Evolutionary conservation across 1,140 invertebrate species (phyloP).

Genomic region (Ceratitis capitata): DNA sequence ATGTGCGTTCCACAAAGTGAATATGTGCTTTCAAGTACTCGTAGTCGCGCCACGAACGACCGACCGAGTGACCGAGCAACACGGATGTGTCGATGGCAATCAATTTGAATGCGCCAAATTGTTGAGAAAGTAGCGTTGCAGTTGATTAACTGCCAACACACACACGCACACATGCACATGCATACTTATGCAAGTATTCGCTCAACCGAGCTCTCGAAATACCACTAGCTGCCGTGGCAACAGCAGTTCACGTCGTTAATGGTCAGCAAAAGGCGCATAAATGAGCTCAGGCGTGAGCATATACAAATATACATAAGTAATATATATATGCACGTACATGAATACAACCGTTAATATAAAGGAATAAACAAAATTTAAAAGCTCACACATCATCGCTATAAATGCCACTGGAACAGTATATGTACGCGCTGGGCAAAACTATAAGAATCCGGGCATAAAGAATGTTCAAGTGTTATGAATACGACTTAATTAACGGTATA

Average conservation of each 20-base stretch:
- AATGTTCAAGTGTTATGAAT: too few relatives aligned
- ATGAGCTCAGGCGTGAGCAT: background rate
- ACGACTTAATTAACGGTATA: too few relatives aligned
- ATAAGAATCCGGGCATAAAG: background rate
- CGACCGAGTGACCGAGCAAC: conserved; percentile 27
- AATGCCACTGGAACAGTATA: background rate
- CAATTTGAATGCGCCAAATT: conserved; percentile 35
- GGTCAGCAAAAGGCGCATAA: background rate
- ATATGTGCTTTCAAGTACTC: background rate
- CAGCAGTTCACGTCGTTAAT: background rate
- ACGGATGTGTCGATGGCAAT: conserved; percentile 34
- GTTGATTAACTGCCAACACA: conserved; percentile 19
- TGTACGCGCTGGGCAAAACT: background rate
- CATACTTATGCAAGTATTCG: background rate
- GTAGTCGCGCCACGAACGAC: conserved; percentile 9
- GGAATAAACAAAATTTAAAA: background rate
- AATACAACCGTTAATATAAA: background rate
- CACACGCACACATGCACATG: background rate
- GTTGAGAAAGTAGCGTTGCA: conserved; percentile 6
- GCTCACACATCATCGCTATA: background rate
- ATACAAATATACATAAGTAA: background rate
- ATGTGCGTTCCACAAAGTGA: background rate
- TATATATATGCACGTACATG: background rate
- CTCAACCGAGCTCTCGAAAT: background rate
- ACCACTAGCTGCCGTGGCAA: background rate